Evolutionary conservation across 2,797 vertebrate genomes (phyloP).

Genomic region (Argyrosomus regius): DNA sequence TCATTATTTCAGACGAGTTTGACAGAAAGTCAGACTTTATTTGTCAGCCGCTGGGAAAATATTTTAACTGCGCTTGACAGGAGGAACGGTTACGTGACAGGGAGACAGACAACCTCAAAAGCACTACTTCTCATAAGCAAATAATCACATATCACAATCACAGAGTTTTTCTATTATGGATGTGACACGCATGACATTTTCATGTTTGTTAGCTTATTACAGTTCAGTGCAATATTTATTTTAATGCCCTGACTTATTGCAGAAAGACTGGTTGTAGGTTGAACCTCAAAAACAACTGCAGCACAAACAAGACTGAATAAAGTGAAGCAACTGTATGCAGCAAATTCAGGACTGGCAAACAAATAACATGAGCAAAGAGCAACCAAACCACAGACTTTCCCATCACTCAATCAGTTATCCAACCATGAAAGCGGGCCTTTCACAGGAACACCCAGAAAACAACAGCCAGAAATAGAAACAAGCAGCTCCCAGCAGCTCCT

Average conservation of each 20-base stretch:
- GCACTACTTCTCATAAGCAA: background rate
- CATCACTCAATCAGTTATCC: constrained; percentile 31
- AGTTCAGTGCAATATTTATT: background rate
- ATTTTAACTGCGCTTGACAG: constrained; percentile 12
- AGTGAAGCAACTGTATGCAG: background rate
- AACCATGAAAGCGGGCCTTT: constrained; percentile 54
- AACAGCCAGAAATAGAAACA: constrained; percentile 55
- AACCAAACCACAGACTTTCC: constrained; percentile 26
- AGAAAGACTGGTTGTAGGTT: background rate
- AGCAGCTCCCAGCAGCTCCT: constrained; percentile 36
- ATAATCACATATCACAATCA: too few relatives aligned
- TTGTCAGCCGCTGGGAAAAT: constrained; percentile 9
- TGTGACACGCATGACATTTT: background rate
- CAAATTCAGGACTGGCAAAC: constrained; percentile 14
- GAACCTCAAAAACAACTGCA: constrained; percentile 23
- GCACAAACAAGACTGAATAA: constrained; percentile 37
- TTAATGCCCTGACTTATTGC: background rate
- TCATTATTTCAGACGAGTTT: constrained; percentile 20
- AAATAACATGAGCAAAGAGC: constrained; percentile 18
- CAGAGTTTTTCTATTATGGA: background rate
- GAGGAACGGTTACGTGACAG: background rate
- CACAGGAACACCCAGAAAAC: constrained; percentile 48
- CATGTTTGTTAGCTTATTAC: background rate
- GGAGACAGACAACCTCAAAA: background rate
- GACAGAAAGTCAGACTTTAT: constrained; percentile 39